A percentile compares a stretch with the other conserved stretches of the same genome.
Conservation (phyloP, 2,888 invertebrate genomes). For the Ferdinandea cuprea region DNA sequence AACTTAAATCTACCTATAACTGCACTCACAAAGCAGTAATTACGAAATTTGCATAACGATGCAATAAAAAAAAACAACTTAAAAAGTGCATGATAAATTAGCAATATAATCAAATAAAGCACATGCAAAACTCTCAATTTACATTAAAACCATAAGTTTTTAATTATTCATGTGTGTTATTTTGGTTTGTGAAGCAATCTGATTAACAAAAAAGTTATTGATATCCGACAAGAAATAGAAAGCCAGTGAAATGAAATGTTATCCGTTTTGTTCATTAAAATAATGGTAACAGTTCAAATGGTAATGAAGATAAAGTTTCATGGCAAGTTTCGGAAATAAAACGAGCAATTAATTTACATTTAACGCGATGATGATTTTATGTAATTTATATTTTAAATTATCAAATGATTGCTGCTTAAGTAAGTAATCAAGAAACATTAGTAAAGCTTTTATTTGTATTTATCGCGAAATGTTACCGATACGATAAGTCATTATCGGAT, state of each 20-base stretch:
- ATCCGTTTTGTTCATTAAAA: slow-evolving; percentile 1
- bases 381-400: not conserved
- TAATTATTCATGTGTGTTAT: too few relatives aligned
- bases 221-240: slow-evolving; percentile 33
- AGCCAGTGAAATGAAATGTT: slow-evolving; percentile 24
- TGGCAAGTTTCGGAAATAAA: not conserved
- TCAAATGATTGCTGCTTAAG: not conserved
- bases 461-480: too few relatives aligned
- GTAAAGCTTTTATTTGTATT: not conserved
- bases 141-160: too few relatives aligned
- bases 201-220: slow-evolving; percentile 21
- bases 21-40: too few relatives aligned
- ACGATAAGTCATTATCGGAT: too few relatives aligned
- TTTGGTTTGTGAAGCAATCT: not conserved
- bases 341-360: slow-evolving; percentile 25
- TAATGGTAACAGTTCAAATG: slow-evolving; percentile 27
- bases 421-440: too few relatives aligned
- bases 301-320: slow-evolving; percentile 11
- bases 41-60: too few relatives aligned
- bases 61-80: too few relatives aligned
- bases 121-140: too few relatives aligned
- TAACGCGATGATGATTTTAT: slow-evolving; percentile 18
- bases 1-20: too few relatives aligned
- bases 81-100: too few relatives aligned
- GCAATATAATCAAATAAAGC: too few relatives aligned